phyloP scores from a whole-genome alignment of 1,140 invertebrate genomes.

The Nephila pilipes region DNA sequence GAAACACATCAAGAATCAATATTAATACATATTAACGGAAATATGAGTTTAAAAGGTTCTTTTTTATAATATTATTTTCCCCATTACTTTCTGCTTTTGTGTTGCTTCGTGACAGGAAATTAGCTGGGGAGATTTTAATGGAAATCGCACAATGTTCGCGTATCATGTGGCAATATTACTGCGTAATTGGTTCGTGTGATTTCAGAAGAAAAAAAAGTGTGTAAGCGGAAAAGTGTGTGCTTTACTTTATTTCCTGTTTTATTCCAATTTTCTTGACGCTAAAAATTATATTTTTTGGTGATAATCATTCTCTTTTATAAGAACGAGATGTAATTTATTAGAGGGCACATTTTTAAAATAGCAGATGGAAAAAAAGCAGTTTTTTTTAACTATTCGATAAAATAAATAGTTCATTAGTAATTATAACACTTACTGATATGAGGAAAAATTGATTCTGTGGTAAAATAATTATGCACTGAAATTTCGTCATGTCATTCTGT shows the following conservation, averaged over 20 bases:
- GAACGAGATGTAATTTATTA: neutral
- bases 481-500: too few species aligned
- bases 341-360: too few species aligned
- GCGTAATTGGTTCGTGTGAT: slow-evolving; percentile 49
- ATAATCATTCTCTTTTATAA: neutral
- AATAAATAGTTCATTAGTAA: too few species aligned
- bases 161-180: neutral
- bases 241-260: slow-evolving; percentile 41
- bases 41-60: slow-evolving; percentile 37
- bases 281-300: neutral
- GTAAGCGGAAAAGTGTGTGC: neutral
- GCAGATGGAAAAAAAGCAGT: too few species aligned
- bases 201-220: neutral
- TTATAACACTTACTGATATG: too few species aligned
- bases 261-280: neutral
- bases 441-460: too few species aligned
- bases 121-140: neutral
- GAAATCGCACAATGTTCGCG: slow-evolving; percentile 13
- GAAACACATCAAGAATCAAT: neutral
- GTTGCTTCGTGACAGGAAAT: slow-evolving; percentile 46
- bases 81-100: slow-evolving; percentile 5
- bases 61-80: neutral
- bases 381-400: too few species aligned
- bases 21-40: slow-evolving; percentile 48
- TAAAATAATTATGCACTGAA: too few species aligned